phyloP scores from a whole-genome alignment of 2,113 vertebrate species.

The Eulemur macaco region DNA sequence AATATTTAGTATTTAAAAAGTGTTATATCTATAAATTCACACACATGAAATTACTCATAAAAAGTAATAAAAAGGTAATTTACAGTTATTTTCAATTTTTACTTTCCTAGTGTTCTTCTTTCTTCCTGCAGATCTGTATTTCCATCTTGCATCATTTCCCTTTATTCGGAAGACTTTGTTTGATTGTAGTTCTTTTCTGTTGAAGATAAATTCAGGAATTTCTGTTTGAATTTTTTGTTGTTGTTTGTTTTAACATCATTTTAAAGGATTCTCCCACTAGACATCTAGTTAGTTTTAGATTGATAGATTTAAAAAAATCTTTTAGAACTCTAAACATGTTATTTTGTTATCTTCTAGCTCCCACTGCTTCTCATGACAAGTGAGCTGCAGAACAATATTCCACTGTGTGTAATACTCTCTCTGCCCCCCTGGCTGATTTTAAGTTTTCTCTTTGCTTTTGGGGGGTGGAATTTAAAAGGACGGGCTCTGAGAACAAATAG shows the following conservation, averaged over 20 bases:
- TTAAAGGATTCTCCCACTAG: not conserved
- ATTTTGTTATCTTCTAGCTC: not conserved
- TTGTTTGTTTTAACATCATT: not conserved
- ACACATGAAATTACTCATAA: not conserved
- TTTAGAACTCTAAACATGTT: not conserved
- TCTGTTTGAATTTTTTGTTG: not conserved
- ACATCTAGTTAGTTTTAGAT: not conserved
- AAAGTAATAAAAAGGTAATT: not conserved
- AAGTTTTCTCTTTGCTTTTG: not conserved
- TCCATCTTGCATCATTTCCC: not conserved
- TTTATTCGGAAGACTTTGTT: not conserved
- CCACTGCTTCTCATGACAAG: not conserved
- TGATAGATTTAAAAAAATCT: not conserved
- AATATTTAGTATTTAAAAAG: not conserved
- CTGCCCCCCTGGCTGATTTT: accelerated
- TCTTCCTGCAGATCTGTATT: not conserved
- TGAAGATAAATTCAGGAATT: not conserved
- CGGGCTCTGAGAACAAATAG: not conserved
- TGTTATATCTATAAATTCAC: not conserved
- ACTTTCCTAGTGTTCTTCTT: not conserved
- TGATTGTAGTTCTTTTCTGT: not conserved
- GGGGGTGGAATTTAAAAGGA: not conserved
- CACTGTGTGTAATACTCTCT: not conserved
- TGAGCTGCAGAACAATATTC: not conserved
- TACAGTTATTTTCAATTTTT: not conserved